These are phyloP conservation scores for Branchinecta lynchi DNA, from an alignment of 1,140 invertebrate species.

Conservation along the genomic window DNA sequence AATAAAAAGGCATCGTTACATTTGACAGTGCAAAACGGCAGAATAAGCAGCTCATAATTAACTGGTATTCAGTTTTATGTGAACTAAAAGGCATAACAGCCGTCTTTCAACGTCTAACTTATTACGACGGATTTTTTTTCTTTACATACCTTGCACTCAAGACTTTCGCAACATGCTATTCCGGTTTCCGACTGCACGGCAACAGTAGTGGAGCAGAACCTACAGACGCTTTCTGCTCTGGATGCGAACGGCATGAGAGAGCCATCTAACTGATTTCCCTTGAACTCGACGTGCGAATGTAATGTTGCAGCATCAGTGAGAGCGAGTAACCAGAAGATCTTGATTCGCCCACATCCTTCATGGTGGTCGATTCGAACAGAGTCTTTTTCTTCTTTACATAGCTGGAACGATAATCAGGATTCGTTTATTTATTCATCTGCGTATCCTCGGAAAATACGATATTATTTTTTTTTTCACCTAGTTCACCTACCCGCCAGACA, in stretches of 20 bases:
- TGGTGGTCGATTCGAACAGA: slow-evolving; percentile 66
- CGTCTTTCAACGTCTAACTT: too few relatives aligned
- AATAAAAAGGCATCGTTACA: too few relatives aligned
- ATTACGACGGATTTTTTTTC: too few relatives aligned
- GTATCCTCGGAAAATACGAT: too few relatives aligned
- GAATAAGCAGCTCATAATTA: too few relatives aligned
- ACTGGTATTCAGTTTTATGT: too few relatives aligned
- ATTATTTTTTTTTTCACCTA: too few relatives aligned
- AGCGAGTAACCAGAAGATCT: slow-evolving; percentile 84
- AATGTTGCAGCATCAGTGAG: slow-evolving; percentile 79
- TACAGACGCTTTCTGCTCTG: slow-evolving; percentile 53
- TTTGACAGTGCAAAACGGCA: too few relatives aligned
- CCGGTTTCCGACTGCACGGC: slow-evolving; percentile 70
- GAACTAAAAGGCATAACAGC: too few relatives aligned
- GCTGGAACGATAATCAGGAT: slow-evolving; percentile 28
- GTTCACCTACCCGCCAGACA: too few relatives aligned
- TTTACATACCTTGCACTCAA: slow-evolving; percentile 64
- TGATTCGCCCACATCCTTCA: slow-evolving; percentile 86
- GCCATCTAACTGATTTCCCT: slow-evolving; percentile 45
- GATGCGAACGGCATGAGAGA: slow-evolving; percentile 25
- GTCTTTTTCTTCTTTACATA: slow-evolving; percentile 90
- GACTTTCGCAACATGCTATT: slow-evolving; percentile 80
- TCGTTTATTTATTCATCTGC: too few relatives aligned
- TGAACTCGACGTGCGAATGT: slow-evolving; percentile 80
- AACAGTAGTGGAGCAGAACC: slow-evolving; percentile 70